Conservation (phyloP, 1,140 invertebrate genomes). For the Agraylea sexmaculata region DNA sequence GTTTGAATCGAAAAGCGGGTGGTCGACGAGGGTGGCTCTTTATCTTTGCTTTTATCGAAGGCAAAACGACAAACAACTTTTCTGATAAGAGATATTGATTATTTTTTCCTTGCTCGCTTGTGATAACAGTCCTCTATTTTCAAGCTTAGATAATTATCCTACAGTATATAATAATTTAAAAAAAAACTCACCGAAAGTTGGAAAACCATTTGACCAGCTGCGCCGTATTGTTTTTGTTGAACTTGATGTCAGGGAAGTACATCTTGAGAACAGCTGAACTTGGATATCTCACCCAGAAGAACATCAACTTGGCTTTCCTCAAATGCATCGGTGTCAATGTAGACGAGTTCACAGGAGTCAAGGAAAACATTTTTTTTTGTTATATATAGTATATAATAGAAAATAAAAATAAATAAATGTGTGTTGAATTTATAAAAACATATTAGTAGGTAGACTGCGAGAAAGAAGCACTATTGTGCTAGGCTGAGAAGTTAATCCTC, state of each 20-base stretch:
- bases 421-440: too few species aligned
- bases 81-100: slow-evolving; percentile 22
- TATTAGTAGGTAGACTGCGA: too few species aligned
- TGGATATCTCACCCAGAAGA: slow-evolving; percentile 99
- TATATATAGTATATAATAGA: slow-evolving; percentile 4
- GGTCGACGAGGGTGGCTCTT: slow-evolving; percentile 13
- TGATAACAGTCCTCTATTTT: background rate
- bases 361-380: slow-evolving; percentile 40
- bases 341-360: slow-evolving; percentile 77
- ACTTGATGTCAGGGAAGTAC: slow-evolving; percentile 99
- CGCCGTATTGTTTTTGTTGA: slow-evolving; percentile 99
- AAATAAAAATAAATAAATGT: background rate
- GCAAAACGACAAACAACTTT: slow-evolving; percentile 23
- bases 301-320: slow-evolving; percentile 99
- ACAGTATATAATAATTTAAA: background rate
- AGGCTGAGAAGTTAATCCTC: too few species aligned
- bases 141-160: background rate
- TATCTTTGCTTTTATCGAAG: slow-evolving; percentile 22
- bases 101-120: slow-evolving; percentile 8
- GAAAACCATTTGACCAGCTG: slow-evolving; percentile 99
- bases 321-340: slow-evolving; percentile 99
- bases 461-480: slow-evolving; percentile 5
- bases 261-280: slow-evolving; percentile 97
- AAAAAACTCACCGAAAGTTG: slow-evolving; percentile 86
- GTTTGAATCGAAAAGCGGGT: slow-evolving; percentile 6